Base-by-base conservation (phyloP, 2,113 vertebrate species). In the Entelurus aequoreus region DNA sequence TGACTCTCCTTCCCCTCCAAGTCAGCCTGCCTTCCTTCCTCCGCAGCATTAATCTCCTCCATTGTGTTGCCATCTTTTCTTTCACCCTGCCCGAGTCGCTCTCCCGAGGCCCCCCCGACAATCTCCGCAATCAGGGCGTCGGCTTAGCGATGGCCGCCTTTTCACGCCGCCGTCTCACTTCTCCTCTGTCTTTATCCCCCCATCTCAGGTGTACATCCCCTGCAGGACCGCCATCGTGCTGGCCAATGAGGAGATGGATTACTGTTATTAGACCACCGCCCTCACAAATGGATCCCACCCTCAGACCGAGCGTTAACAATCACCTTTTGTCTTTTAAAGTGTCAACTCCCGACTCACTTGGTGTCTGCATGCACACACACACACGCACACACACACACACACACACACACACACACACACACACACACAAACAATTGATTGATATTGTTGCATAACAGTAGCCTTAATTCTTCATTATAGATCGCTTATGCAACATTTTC, bases 171-270 rank as follows among this genome's bases (percentile, higher is more conserved):
- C 72, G 48, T 77, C 60, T 67, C 10, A 46, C 42, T 55, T 7
- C 48, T 62, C 59, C 53, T 37, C 28, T 68, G n/a, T 77, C 52
- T 64, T 61, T 68, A 16, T 72, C 48, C 70, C 54, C 60, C 58
- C 73, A 44, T 57, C 66, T 62, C 82, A 92, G 91, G 88, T 92
- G 76, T 92, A 92, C 87, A 86, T 92, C 80, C 91, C 91, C 78
- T 90, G 89, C 88, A 90, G 91, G 85, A 90, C 87, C 44, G 89
- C 90, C 59, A 75, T 91, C 76, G 86, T 91, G 75, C 83, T 92
- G 83, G 89, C 87, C 86, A 91, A 92, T 68, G 89, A 89, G 71
- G 88, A 90, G 82, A 86, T 84, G 65, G 81, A 90, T 87, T 87
- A 88, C 86, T 88, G 88, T 82, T 84, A 90, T 88, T 92, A 88